These are phyloP conservation scores for Drosophila paulistorum DNA, from an alignment of 1,140 invertebrate species.

Conservation along the genomic window DNA sequence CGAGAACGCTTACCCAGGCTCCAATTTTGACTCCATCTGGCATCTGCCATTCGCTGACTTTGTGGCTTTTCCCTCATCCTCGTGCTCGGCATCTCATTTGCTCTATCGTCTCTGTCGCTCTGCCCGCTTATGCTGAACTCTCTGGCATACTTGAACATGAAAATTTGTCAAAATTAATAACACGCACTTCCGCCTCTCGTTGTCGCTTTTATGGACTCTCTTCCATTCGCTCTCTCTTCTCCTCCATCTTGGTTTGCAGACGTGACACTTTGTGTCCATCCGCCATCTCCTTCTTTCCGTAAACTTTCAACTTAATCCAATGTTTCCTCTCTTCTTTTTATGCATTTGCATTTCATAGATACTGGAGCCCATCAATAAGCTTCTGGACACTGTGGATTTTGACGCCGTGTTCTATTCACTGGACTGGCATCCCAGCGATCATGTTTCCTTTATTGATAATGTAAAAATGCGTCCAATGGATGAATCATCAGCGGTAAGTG, in stretches of 20 bases:
- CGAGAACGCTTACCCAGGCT: conserved; percentile 25
- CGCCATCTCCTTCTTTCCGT: conserved; percentile 1
- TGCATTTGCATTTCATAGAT: conserved; percentile 84
- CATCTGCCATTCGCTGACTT: conserved; percentile 43
- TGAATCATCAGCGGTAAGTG: conserved; percentile 86
- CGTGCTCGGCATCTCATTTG: neutral
- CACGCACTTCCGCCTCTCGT: conserved; percentile 70
- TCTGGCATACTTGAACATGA: conserved; percentile 63
- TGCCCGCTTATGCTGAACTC: conserved; percentile 11
- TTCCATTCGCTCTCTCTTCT: neutral
- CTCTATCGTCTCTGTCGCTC: conserved; percentile 16
- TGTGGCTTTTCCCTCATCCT: conserved; percentile 31
- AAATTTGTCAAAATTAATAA: conserved; percentile 83
- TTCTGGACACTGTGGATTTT: conserved; percentile 93
- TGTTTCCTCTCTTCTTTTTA: conserved; percentile 24
- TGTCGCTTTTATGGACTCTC: conserved; percentile 67
- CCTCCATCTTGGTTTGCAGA: conserved; percentile 26
- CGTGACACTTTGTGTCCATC: conserved; percentile 25
- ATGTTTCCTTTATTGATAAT: conserved; percentile 98
- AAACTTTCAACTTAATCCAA: conserved; percentile 32
- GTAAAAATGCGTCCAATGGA: conserved; percentile 88
- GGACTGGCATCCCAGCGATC: conserved; percentile 98
- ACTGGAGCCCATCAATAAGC: conserved; percentile 94
- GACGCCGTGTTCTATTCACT: conserved; percentile 97
- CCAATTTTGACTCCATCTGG: conserved; percentile 44